A percentile compares a stretch with the other conserved stretches of the same genome.
Evolutionary conservation across 2,113 vertebrate genomes (phyloP).

Genomic region (Pomatostomus ruficeps): DNA sequence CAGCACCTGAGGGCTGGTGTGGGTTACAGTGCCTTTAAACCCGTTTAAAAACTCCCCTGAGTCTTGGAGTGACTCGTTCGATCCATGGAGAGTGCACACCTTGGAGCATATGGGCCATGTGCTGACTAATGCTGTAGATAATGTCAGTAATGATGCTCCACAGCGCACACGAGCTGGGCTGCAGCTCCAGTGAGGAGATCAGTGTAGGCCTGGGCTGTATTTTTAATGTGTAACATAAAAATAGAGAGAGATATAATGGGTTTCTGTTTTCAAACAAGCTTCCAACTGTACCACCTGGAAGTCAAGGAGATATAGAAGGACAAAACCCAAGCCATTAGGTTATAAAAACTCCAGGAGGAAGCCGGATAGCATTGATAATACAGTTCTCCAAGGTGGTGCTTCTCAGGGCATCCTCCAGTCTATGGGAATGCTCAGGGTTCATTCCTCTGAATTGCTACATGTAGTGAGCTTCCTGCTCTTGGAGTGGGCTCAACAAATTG

Average conservation of each 20-base stretch:
- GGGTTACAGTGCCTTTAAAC: not conserved
- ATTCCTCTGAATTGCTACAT: not conserved
- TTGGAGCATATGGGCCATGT: not conserved
- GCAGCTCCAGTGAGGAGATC: not conserved
- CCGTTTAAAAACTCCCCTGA: not conserved
- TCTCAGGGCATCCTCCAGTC: not conserved
- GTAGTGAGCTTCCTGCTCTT: not conserved
- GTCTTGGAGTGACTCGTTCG: not conserved
- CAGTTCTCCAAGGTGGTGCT: not conserved
- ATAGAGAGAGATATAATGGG: not conserved
- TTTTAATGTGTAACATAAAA: not conserved
- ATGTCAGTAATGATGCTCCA: not conserved
- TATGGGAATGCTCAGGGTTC: not conserved
- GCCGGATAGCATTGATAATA: not conserved
- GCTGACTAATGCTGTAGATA: not conserved
- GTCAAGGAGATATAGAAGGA: not conserved
- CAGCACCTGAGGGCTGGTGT: not conserved
- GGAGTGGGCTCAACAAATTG: not conserved
- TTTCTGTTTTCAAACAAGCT: not conserved
- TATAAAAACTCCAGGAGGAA: not conserved
- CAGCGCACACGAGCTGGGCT: fast-evolving
- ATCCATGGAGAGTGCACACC: not conserved
- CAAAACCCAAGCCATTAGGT: not conserved
- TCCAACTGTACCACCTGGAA: not conserved
- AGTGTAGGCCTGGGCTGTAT: not conserved